Evolutionary conservation across 2,113 vertebrate species (phyloP), one percentile per base, ranked within the genome.

Genomic region (Cromileptes altivelis): DNA sequence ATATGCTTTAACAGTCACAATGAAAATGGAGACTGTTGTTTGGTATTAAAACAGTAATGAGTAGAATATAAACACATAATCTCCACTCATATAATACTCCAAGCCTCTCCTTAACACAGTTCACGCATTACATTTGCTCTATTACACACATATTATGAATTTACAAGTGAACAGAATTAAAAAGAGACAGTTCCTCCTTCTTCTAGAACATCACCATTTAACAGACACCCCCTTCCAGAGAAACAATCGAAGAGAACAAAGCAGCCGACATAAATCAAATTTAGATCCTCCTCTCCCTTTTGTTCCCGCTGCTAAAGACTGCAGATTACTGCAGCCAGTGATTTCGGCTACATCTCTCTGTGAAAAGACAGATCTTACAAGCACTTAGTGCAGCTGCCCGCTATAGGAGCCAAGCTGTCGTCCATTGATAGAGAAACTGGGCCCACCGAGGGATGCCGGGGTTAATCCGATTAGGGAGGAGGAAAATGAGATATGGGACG

Each of bases 381-480:
- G 69, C 80, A 80, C 76, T 88, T 45, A 75, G 85, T 58, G 73
- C 86, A 68, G 80, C 85, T 68, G 75, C 70, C 62, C 5, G 73
- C 69, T 81, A 10, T 4, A 56, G 85, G 68, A 91, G 61, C 73
- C 81, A 23, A 81, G 85, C 90, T 85, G 92, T 60, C 75, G 15
- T 63, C 45, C 70, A 82, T 50, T 81, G 91, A 92, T 71, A 49
- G 85, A 72, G 80, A 40, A 77, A 23, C 80, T 0, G 80, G 81
- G 65, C 49, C 72, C 75, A 0, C 42, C 0, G 68, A 63, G 70
- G 70, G 84, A 58, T 8, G 19, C 25, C 2, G 21, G 72, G 80
- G 85, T 81, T 93, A 91, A 93, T 90, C 90, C 78, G 77, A 91
- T 91, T 88, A 91, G 82, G 84, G 80, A 71, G 74, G 60, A 81